A percentile compares a stretch with the other conserved stretches of the same genome.
These are phyloP conservation scores for Siniperca scherzeri DNA, from an alignment of 2,797 vertebrate species.

Conservation along the genomic window DNA sequence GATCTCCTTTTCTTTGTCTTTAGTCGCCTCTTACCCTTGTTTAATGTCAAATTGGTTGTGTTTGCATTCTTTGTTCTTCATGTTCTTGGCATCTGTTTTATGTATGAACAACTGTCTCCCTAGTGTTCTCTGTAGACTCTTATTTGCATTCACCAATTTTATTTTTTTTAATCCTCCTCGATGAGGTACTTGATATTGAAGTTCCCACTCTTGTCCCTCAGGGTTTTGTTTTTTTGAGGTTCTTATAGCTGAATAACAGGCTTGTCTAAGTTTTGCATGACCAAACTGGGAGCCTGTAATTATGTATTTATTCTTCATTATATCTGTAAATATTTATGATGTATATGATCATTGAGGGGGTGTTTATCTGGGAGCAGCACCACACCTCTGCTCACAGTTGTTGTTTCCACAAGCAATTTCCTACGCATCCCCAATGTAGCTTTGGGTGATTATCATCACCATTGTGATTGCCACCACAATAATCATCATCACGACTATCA, in stretches of 20 bases:
- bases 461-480: neutral
- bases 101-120: neutral
- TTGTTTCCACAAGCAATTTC: neutral
- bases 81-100: conserved; percentile 40
- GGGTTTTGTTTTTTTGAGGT: neutral
- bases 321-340: conserved; percentile 32
- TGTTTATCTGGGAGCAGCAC: neutral
- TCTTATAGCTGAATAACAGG: neutral
- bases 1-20: neutral
- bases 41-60: conserved; percentile 29
- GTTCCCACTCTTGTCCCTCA: neutral
- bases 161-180: conserved; percentile 1
- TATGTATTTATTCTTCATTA: conserved; percentile 9
- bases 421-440: neutral
- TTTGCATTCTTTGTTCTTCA: conserved; percentile 5
- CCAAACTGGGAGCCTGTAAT: neutral
- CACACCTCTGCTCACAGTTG: neutral
- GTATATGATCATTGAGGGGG: neutral
- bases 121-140: neutral
- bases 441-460: neutral
- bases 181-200: conserved; percentile 3
- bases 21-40: neutral
- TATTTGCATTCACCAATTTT: conserved; percentile 25
- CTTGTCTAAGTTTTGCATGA: neutral
- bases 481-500: neutral